Evolutionary conservation across 2,888 invertebrate genomes (phyloP).

Genomic region (Noctua comes): DNA sequence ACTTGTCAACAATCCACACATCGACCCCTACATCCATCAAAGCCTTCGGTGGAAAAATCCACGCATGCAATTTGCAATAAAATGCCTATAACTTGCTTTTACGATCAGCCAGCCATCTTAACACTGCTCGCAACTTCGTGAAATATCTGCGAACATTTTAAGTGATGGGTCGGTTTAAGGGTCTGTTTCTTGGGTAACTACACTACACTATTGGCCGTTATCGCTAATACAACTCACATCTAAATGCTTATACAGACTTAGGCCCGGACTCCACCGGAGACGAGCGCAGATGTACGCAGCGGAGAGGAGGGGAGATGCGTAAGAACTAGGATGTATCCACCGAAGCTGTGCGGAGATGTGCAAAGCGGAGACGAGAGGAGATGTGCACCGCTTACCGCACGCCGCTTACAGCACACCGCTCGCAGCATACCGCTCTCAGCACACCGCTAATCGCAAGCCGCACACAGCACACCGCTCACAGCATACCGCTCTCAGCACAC

Average conservation of each 20-base stretch:
- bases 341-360: too few species aligned
- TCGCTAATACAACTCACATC: neutral
- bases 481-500: too few species aligned
- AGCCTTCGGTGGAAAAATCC: slow-evolving; percentile 49
- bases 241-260: neutral
- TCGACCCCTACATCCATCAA: slow-evolving; percentile 23
- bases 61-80: slow-evolving; percentile 63
- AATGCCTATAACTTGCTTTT: slow-evolving; percentile 51
- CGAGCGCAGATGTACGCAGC: too few species aligned
- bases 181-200: neutral
- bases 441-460: too few species aligned
- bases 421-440: too few species aligned
- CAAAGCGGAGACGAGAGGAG: too few species aligned
- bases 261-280: too few species aligned
- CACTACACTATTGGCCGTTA: neutral
- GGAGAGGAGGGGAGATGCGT: too few species aligned
- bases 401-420: too few species aligned
- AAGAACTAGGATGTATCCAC: too few species aligned
- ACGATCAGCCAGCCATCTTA: slow-evolving; percentile 48
- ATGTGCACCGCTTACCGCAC: too few species aligned
- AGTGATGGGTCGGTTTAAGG: slow-evolving; percentile 8
- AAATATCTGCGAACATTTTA: slow-evolving; percentile 37
- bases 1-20: slow-evolving; percentile 31
- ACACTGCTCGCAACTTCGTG: slow-evolving; percentile 3
- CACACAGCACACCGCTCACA: too few species aligned